Evolutionary conservation across 1,140 invertebrate species (phyloP).

Genomic region (Pseudomyrmex flavicornis): DNA sequence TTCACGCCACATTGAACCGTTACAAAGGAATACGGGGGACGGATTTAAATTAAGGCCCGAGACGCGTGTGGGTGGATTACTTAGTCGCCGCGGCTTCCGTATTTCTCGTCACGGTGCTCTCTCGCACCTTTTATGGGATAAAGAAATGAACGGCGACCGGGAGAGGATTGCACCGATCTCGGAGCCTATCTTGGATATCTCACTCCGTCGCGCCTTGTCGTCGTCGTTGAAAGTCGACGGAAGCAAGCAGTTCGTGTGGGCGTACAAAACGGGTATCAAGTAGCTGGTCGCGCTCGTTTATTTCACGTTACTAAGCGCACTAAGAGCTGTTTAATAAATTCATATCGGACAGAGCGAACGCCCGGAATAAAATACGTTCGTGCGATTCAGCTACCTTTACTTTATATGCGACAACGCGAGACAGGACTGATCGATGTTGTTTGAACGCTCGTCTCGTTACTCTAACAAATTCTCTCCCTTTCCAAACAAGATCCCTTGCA

Average conservation of each 20-base stretch:
- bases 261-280: conserved; percentile 67
- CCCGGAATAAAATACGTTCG: conserved; percentile 41
- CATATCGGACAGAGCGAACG: conserved; percentile 42
- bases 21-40: background rate
- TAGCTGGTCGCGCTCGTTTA: conserved; percentile 65
- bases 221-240: conserved; percentile 17
- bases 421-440: conserved; percentile 7
- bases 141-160: conserved; percentile 51
- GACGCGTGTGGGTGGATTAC: conserved; percentile 60
- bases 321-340: conserved; percentile 71
- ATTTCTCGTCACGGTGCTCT: conserved; percentile 50
- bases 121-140: conserved; percentile 70
- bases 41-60: conserved; percentile 56
- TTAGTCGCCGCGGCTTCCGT: conserved; percentile 64
- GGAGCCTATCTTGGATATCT: conserved; percentile 73
- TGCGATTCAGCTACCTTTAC: conserved; percentile 45
- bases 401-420: background rate
- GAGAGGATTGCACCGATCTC: conserved; percentile 67
- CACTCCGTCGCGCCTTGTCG: conserved; percentile 63
- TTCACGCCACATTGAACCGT: conserved; percentile 22
- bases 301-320: conserved; percentile 66
- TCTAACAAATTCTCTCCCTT: background rate
- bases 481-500: background rate
- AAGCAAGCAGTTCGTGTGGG: conserved; percentile 55
- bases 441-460: conserved; percentile 1